phyloP scores from a whole-genome alignment of 2,888 invertebrate genomes.

The Cephus runcator region DNA sequence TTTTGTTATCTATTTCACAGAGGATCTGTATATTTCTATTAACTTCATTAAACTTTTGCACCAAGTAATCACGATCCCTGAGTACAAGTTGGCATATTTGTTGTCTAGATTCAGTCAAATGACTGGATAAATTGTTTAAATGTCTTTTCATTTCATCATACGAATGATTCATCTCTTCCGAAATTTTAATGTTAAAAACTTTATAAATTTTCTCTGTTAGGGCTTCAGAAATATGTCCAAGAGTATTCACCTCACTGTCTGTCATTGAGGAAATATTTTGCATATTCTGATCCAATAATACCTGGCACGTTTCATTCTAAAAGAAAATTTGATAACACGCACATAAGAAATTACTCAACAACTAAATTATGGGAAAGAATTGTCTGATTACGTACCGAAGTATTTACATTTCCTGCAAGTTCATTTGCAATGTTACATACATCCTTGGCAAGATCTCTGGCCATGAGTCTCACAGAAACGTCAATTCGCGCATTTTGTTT shows the following conservation, averaged over 20 bases:
- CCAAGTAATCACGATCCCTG: constrained; percentile 39
- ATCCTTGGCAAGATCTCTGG: constrained; percentile 38
- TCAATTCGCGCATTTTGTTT: constrained; percentile 37
- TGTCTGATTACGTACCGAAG: constrained; percentile 38
- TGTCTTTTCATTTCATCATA: constrained; percentile 40
- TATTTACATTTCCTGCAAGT: constrained; percentile 36
- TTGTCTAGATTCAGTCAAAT: constrained; percentile 42
- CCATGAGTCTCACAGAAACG: constrained; percentile 38
- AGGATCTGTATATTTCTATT: constrained; percentile 33
- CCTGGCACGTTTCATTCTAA: constrained; percentile 44
- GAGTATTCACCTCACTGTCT: constrained; percentile 34
- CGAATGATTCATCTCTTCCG: constrained; percentile 44
- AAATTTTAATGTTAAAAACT: constrained; percentile 46
- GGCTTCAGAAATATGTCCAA: constrained; percentile 35
- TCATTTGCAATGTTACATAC: constrained; percentile 32
- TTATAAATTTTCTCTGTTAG: constrained; percentile 43
- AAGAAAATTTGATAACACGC: constrained; percentile 14
- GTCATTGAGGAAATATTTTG: constrained; percentile 34
- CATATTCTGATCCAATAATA: constrained; percentile 44
- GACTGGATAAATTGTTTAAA: constrained; percentile 38
- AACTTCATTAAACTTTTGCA: constrained; percentile 35
- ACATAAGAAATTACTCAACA: neutral
- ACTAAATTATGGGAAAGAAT: neutral
- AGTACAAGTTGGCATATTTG: constrained; percentile 36
- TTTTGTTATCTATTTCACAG: constrained; percentile 35